These are phyloP conservation scores for Heliopora coerulea DNA, from an alignment of 92 coral and sea anemone genomes.

Conservation along the genomic window DNA sequence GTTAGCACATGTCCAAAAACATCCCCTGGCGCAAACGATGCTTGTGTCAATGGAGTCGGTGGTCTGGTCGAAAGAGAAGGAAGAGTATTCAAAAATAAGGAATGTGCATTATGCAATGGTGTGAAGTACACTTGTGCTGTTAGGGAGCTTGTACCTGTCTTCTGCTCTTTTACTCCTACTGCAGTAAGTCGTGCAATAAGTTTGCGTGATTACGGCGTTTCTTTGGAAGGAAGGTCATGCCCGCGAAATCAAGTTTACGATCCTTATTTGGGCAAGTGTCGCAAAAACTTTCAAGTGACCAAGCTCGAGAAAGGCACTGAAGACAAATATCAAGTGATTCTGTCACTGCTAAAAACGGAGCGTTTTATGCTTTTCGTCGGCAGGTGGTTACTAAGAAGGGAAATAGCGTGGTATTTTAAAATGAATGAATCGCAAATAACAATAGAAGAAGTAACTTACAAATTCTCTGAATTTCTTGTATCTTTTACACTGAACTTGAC, in stretches of 20 bases:
- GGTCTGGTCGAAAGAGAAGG: neutral
- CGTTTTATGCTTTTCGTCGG: neutral
- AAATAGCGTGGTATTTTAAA: slow-evolving; percentile 9
- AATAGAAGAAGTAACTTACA: neutral
- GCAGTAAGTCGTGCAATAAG: slow-evolving; percentile 3
- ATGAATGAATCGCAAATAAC: slow-evolving; percentile 4
- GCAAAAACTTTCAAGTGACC: slow-evolving; percentile 4
- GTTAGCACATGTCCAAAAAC: neutral
- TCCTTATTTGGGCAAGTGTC: slow-evolving; percentile 27
- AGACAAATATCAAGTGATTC: neutral
- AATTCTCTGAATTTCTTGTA: neutral
- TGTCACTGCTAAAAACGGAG: neutral
- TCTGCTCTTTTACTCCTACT: neutral
- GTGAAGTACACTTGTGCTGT: slow-evolving; percentile 15
- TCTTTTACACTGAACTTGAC: slow-evolving; percentile 14
- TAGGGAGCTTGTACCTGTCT: neutral
- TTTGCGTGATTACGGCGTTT: slow-evolving; percentile 11
- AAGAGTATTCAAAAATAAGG: neutral
- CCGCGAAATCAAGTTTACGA: neutral
- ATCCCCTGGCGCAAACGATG: neutral
- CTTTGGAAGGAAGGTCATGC: neutral
- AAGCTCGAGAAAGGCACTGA: neutral
- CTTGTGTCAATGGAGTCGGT: slow-evolving; percentile 13
- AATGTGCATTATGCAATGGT: slow-evolving; percentile 13
- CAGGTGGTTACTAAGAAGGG: neutral